These are phyloP conservation scores for Trachops cirrhosus DNA, from an alignment of 2,797 vertebrate genomes.

Conservation along the genomic window DNA sequence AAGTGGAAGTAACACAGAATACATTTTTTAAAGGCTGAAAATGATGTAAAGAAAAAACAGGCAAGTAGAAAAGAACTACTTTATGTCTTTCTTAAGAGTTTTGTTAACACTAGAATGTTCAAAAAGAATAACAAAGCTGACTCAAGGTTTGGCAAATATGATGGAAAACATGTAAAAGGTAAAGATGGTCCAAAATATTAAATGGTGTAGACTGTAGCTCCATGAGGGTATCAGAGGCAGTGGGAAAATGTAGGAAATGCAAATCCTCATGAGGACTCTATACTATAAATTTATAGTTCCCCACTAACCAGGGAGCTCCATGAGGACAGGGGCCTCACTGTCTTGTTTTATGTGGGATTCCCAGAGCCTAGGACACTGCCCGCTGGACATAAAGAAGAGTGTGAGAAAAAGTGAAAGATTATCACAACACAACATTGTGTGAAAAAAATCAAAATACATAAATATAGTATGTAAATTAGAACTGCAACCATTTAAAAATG, in stretches of 20 bases:
- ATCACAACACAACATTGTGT: background rate
- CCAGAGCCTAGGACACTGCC: background rate
- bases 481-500: background rate
- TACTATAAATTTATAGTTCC: background rate
- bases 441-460: background rate
- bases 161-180: background rate
- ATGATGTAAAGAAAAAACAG: background rate
- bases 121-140: background rate
- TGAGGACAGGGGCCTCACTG: background rate
- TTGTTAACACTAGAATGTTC: background rate
- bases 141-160: background rate
- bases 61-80: background rate
- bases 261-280: background rate
- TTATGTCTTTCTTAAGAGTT: background rate
- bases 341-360: background rate
- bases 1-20: background rate
- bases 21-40: background rate
- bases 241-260: background rate
- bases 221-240: background rate
- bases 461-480: background rate
- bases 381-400: background rate
- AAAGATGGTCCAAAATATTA: background rate
- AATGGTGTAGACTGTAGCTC: background rate
- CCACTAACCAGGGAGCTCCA: background rate
- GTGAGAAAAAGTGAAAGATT: background rate